phyloP scores from a whole-genome alignment of 2,888 invertebrate genomes.

The Tromatobia lineatoria region DNA sequence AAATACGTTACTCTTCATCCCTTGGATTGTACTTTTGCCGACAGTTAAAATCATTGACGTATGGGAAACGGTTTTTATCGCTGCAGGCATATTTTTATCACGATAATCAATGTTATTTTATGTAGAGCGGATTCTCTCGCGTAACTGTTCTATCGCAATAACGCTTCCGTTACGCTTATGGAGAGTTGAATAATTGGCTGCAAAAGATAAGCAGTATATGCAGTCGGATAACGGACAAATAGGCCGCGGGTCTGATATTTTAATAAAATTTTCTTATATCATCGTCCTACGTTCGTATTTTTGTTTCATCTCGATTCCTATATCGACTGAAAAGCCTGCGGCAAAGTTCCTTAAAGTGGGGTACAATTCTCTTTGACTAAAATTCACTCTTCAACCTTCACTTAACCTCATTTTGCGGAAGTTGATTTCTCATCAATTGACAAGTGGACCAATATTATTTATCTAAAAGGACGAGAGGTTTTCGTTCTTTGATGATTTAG shows the following conservation, averaged over 20 bases:
- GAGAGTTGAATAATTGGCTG: neutral
- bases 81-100: neutral
- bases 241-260: constrained; percentile 2
- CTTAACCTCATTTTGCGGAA: neutral
- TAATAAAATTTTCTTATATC: constrained; percentile 9
- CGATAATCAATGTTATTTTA: constrained; percentile 20
- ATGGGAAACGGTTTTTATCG: constrained; percentile 8
- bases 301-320: constrained; percentile 27
- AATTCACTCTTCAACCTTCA: neutral
- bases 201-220: neutral
- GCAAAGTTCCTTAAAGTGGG: neutral
- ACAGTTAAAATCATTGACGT: neutral
- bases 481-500: neutral
- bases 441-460: neutral
- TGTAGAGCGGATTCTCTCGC: constrained; percentile 8
- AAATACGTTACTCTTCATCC: neutral
- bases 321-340: neutral
- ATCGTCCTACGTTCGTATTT: constrained; percentile 13
- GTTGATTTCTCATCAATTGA: neutral
- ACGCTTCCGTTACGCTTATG: constrained; percentile 20
- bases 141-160: neutral
- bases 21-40: neutral
- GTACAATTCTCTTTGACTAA: neutral
- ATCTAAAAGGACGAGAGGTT: neutral
- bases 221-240: neutral